Base-by-base conservation (phyloP, 2,888 invertebrate species). In the Drosophila mimetica region DNA sequence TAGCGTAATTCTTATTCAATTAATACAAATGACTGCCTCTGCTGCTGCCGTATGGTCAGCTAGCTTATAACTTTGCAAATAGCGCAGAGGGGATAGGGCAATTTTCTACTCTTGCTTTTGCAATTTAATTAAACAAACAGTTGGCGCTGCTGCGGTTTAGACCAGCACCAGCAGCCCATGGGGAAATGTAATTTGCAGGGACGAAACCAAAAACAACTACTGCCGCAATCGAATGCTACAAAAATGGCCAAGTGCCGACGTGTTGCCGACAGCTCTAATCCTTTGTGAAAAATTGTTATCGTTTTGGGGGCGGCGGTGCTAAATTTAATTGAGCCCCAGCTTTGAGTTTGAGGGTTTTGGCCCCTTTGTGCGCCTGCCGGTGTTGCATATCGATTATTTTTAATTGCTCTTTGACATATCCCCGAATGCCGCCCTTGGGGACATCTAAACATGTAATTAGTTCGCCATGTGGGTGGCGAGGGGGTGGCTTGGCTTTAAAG, bases 111-210 rank as follows among this genome's bases (percentile, higher is more conserved):
- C 63, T 50, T 65, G 67, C 65, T 64, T 67, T 72, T 72, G 74
- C 85, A 88, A 86, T 84, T 84, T 88, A 84, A 84, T 84, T 84
- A 84, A 84, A 88, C 74, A 81, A 87, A 87, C 85, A 67, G 65
- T 80, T 72, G 72, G 72, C 55, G 28, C 47, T 83, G 86, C 61
- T 83, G 86, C 61, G 82, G 88, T 76, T 85, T 53, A 36, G 55
- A 52, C 28, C 44, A 52, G n/a, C n/a, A n/a, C n/a, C n/a, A n/a
- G n/a, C 60, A 37, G 74, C 41, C 70, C 84, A 65, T 50, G 57
- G 88, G 88, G 84, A 83, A 72, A 79, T 79, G 88, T 86, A 86
- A 86, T 83, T 82, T 88, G 67, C 79, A 55, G 70, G 34, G 59
- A 16, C 46, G 63, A 52, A 55, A 72, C 51, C 79, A 67, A 54